Evolutionary conservation across 2,888 invertebrate genomes (phyloP), one percentile per base, ranked within the genome.

Genomic region (Tenthredo distinguenda): DNA sequence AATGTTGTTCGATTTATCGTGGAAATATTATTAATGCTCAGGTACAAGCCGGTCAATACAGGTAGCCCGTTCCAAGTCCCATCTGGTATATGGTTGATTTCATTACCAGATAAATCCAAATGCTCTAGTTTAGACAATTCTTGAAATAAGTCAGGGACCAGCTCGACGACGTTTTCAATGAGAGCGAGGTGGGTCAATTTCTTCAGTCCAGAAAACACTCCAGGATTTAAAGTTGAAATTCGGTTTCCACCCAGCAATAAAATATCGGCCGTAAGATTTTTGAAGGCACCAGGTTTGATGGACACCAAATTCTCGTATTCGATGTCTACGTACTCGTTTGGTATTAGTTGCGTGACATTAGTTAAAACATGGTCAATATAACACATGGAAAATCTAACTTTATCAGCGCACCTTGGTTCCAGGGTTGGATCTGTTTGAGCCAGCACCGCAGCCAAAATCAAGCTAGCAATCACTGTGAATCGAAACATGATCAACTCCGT

Each of bases 31-130:
- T 77, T 77, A 1, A 21, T 10, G 47, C 21, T 5, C 26, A 76
- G 76, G 4, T 5, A 31, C 26, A 76, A 47, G 0, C 1, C 12
- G 10, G 12, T 12, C 10, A 76, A 18, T 4, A 26, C 15, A 0
- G 47, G 86, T 15, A 94, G 89, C 0, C 93, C 93, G 2, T 87
- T 89, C 86, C 94, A 94, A n/a, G 93, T 91, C 55, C 93, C 91
- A 1, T 91, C 90, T 47, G 94, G 92, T 34, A 94, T 87, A 10
- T 89, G 89, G 79, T 89, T 90, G 88, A 94, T 93, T 47, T 87
- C 88, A 87, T 94, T 94, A 84, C 89, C 86, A 85, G 92, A 91
- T 87, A 94, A 84, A 68, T 92, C 93, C 26, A 94, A 88, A 26
- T 93, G 89, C 84, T 92, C 91, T 50, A 94, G 88, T 82, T 92